A percentile compares a stretch with the other conserved stretches of the same genome.
Evolutionary conservation across 1,140 invertebrate genomes (phyloP).

Genomic region (Saccostrea glomerata): DNA sequence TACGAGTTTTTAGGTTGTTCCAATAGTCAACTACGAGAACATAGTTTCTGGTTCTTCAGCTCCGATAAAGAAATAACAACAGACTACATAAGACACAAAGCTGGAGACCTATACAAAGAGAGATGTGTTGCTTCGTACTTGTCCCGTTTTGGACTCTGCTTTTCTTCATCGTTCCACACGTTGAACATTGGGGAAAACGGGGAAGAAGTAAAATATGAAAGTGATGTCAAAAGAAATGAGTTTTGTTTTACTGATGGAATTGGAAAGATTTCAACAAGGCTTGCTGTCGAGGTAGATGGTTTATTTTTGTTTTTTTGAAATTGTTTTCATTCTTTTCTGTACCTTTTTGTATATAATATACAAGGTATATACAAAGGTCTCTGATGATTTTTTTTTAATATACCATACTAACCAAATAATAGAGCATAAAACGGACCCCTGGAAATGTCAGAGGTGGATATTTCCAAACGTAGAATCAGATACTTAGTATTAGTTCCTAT

Average conservation of each 20-base stretch:
- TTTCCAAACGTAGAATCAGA: too few relatives aligned
- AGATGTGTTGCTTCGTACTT: slow-evolving; percentile 43
- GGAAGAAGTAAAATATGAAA: not conserved
- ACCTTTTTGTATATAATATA: too few relatives aligned
- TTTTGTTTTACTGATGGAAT: slow-evolving; percentile 50
- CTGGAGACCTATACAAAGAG: slow-evolving; percentile 26
- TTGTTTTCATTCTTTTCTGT: too few relatives aligned
- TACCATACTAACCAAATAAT: too few relatives aligned
- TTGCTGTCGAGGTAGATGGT: slow-evolving; percentile 33
- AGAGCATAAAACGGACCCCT: too few relatives aligned
- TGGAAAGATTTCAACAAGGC: slow-evolving; percentile 23
- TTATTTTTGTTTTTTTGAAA: too few relatives aligned
- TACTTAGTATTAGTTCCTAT: too few relatives aligned
- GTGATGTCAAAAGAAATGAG: not conserved
- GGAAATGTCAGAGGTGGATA: too few relatives aligned
- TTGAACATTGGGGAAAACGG: slow-evolving; percentile 1
- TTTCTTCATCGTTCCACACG: slow-evolving; percentile 36
- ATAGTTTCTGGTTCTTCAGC: slow-evolving; percentile 44
- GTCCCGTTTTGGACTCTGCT: slow-evolving; percentile 45
- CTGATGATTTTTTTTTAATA: too few relatives aligned
- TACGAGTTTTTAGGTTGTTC: slow-evolving; percentile 44
- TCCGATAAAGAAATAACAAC: slow-evolving; percentile 14
- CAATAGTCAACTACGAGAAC: slow-evolving; percentile 45
- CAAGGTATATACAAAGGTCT: too few relatives aligned
- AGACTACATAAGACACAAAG: not conserved